Evolutionary conservation across 2,113 vertebrate species (phyloP).

Genomic region (Dipodomys ordii): DNA sequence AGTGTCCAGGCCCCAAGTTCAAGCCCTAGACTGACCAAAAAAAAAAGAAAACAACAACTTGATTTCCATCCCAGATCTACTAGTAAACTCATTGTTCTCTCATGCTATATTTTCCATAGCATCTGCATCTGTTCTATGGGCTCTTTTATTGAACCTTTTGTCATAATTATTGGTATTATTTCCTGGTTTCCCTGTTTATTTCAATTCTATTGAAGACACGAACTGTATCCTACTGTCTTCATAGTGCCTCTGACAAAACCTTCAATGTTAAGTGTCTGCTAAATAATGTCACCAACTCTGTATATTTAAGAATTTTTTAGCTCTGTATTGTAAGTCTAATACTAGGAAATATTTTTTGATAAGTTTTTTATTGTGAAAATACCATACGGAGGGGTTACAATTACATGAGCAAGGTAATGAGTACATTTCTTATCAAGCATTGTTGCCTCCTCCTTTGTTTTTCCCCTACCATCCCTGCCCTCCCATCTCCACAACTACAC

Average conservation of each 20-base stretch:
- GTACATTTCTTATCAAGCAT: no score
- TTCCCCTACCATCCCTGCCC: no score
- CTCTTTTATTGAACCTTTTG: background rate
- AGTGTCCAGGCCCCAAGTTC: no score
- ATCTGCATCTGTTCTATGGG: no score
- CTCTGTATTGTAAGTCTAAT: background rate
- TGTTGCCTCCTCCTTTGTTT: no score
- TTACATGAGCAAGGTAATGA: no score
- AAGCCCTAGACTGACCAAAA: no score
- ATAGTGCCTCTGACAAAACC: background rate
- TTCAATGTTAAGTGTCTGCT: background rate
- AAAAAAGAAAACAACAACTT: background rate
- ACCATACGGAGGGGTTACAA: no score
- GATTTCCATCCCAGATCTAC: background rate
- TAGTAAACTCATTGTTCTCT: background rate
- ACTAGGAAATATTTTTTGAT: background rate
- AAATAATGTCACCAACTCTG: background rate
- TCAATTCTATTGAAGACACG: background rate
- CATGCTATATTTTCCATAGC: no score
- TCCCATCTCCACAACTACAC: no score
- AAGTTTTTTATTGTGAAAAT: no score
- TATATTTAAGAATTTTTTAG: constrained; percentile 5
- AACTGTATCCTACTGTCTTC: background rate
- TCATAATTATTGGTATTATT: background rate
- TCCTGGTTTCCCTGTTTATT: constrained; percentile 11